These are phyloP conservation scores for Sebastes iracundus DNA, from an alignment of 2,797 vertebrate genomes.

Conservation along the genomic window DNA sequence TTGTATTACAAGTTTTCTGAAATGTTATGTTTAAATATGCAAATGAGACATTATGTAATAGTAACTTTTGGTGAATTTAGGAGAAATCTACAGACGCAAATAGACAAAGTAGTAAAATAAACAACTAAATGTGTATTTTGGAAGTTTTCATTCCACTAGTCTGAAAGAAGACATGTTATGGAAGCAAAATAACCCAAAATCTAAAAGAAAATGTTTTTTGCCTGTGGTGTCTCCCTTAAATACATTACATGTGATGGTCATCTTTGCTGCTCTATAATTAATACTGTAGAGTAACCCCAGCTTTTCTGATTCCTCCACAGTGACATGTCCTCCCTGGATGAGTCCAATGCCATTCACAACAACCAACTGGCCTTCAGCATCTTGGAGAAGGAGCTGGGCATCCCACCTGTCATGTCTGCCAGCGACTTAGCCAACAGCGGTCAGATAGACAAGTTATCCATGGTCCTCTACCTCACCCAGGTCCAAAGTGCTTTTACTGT, in stretches of 20 bases:
- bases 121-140: too few species aligned
- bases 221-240: background rate
- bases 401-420: constrained; percentile 89
- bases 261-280: background rate
- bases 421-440: constrained; percentile 79
- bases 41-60: too few species aligned
- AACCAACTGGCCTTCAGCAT: constrained; percentile 85
- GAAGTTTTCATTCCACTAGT: too few species aligned
- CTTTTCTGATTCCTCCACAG: constrained; percentile 68
- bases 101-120: too few species aligned
- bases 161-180: too few species aligned
- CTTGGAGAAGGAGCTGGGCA: constrained; percentile 90
- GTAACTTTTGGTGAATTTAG: too few species aligned
- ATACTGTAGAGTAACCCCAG: background rate
- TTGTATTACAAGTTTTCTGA: background rate
- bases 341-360: constrained; percentile 72
- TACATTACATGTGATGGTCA: background rate
- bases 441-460: constrained; percentile 86
- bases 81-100: too few species aligned
- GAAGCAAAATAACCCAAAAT: too few species aligned
- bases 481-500: constrained; percentile 84
- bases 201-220: background rate
- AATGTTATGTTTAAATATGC: background rate
- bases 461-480: constrained; percentile 94
- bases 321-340: constrained; percentile 82